A percentile compares a stretch with the other conserved stretches of the same genome.
Conservation (phyloP, 2,888 invertebrate genomes). For the Nomada goodeniana region DNA sequence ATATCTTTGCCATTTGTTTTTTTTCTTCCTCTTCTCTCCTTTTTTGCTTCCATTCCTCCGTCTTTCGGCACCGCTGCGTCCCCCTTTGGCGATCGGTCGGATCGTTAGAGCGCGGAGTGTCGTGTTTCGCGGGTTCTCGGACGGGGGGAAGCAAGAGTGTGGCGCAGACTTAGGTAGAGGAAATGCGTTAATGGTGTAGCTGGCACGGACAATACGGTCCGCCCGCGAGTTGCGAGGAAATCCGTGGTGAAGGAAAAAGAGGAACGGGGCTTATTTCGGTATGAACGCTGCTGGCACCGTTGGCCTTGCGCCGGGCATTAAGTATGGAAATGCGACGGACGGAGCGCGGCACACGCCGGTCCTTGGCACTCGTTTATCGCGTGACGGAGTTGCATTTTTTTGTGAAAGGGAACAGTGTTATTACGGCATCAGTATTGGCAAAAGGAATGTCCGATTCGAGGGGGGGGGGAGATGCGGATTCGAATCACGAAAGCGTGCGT, state of each 20-base stretch:
- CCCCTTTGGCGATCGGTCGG: slow-evolving; percentile 18
- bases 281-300: slow-evolving; percentile 17
- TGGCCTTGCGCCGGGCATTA: slow-evolving; percentile 29
- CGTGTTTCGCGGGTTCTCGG: slow-evolving; percentile 26
- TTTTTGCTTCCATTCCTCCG: neutral
- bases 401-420: neutral
- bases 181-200: slow-evolving; percentile 17
- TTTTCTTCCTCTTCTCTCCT: neutral
- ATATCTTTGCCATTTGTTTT: slow-evolving; percentile 25
- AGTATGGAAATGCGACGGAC: slow-evolving; percentile 40
- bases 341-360: neutral
- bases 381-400: neutral
- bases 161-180: slow-evolving; percentile 11
- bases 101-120: slow-evolving; percentile 34
- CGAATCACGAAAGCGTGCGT: neutral
- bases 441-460: neutral
- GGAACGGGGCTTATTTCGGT: slow-evolving; percentile 8
- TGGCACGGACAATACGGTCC: slow-evolving; percentile 23
- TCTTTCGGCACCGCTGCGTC: too few species aligned
- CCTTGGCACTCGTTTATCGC: neutral
- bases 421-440: neutral
- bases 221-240: slow-evolving; percentile 9
- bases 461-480: neutral
- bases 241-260: slow-evolving; percentile 22
- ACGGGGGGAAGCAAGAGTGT: neutral